Percentiles rank a stretch among this genome's conserved stretches.
These are phyloP conservation scores for Ichneumoninae sp. DNA, from an alignment of 2,888 invertebrate species.

Conservation along the genomic window DNA sequence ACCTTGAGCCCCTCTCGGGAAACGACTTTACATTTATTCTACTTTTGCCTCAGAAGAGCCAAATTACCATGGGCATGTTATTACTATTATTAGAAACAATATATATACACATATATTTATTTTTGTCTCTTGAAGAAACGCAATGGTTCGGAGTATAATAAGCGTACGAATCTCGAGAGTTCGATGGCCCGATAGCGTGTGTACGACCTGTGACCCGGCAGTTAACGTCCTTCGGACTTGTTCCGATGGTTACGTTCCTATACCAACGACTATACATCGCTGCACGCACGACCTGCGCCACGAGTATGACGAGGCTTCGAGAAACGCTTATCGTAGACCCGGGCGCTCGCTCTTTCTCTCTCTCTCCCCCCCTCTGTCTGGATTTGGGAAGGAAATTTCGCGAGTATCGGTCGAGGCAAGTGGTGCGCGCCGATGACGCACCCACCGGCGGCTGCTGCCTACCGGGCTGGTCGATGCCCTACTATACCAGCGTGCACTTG, in stretches of 20 bases:
- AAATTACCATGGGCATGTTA: neutral
- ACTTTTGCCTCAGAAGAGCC: neutral
- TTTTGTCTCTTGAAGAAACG: constrained; percentile 45
- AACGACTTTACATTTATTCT: constrained; percentile 51
- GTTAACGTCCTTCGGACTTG: constrained; percentile 20
- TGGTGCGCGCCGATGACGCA: constrained; percentile 40
- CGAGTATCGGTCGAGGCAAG: constrained; percentile 21
- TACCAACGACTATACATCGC: neutral
- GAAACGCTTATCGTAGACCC: too few relatives aligned
- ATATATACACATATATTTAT: neutral
- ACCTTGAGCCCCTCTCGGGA: constrained; percentile 36
- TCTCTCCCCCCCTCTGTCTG: neutral
- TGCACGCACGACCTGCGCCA: neutral
- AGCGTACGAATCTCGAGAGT: constrained; percentile 49
- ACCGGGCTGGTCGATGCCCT: constrained; percentile 78
- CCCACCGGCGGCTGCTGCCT: constrained; percentile 31
- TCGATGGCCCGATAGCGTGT: constrained; percentile 58
- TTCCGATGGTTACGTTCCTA: neutral
- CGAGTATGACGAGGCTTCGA: neutral
- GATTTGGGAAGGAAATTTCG: constrained; percentile 31
- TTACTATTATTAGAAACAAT: constrained; percentile 28
- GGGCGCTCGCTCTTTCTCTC: too few relatives aligned
- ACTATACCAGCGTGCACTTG: constrained; percentile 77
- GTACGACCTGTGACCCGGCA: constrained; percentile 45
- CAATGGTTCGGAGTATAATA: constrained; percentile 35